Evolutionary conservation across 2,888 invertebrate species (phyloP).

Genomic region (Protula sp.): DNA sequence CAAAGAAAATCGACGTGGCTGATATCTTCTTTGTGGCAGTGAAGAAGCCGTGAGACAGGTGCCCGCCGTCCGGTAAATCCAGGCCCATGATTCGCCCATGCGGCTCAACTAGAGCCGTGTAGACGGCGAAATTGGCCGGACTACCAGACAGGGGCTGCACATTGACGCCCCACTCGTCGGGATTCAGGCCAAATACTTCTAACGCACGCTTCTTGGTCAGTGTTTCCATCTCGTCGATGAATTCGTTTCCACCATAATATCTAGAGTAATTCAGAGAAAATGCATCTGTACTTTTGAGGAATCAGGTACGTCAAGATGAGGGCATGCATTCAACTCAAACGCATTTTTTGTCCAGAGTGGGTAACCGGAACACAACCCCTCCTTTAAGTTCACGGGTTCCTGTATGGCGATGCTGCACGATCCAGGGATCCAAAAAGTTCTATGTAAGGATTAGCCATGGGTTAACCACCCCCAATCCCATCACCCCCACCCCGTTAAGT

Average conservation of each 20-base stretch:
- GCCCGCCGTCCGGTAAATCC: slow-evolving; percentile 95
- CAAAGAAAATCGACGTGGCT: slow-evolving; percentile 95
- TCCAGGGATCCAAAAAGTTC: too few relatives aligned
- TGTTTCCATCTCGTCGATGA: slow-evolving; percentile 87
- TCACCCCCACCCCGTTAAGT: too few relatives aligned
- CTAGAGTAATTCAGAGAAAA: too few relatives aligned
- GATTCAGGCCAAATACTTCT: slow-evolving; percentile 73
- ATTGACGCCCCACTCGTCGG: slow-evolving; percentile 74
- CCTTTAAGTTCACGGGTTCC: too few relatives aligned
- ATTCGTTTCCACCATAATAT: slow-evolving; percentile 97
- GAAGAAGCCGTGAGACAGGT: slow-evolving; percentile 71
- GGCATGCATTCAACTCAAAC: too few relatives aligned
- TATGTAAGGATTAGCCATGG: too few relatives aligned
- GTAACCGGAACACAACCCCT: too few relatives aligned
- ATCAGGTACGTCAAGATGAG: neutral
- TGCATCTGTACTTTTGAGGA: too few relatives aligned
- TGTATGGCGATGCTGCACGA: too few relatives aligned
- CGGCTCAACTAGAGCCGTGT: slow-evolving; percentile 76
- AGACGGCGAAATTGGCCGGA: slow-evolving; percentile 97
- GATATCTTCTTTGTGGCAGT: slow-evolving; percentile 90
- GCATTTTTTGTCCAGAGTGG: too few relatives aligned
- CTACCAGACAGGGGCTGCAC: slow-evolving; percentile 89
- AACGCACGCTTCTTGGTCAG: slow-evolving; percentile 83
- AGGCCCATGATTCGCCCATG: slow-evolving; percentile 93
- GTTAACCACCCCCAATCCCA: too few relatives aligned